Evolutionary conservation across 2,113 vertebrate species (phyloP).

Genomic region (Puntigrus tetrazona): DNA sequence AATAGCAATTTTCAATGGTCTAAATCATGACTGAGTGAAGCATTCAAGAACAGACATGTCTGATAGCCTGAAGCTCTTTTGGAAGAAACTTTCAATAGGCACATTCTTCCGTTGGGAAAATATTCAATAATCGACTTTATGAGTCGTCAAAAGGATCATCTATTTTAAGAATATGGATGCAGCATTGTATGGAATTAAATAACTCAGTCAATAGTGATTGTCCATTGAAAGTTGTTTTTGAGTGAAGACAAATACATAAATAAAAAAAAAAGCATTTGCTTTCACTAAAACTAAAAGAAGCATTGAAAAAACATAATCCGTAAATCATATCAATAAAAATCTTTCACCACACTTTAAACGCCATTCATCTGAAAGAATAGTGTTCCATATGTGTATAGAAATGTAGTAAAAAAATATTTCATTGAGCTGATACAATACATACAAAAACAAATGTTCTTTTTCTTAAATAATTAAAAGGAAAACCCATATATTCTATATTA

Average conservation of each 20-base stretch:
- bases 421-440: no score
- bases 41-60: conserved; percentile 17
- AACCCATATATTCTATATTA: background rate
- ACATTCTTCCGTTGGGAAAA: background rate
- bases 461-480: background rate
- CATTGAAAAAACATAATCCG: background rate
- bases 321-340: background rate
- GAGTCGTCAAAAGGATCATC: background rate
- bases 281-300: background rate
- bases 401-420: no score
- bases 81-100: background rate
- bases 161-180: background rate
- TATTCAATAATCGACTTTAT: background rate
- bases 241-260: background rate
- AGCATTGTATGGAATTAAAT: background rate
- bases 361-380: background rate
- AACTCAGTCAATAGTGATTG: background rate
- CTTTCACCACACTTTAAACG: background rate
- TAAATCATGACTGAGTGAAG: background rate
- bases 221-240: background rate
- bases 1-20: background rate
- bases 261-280: background rate
- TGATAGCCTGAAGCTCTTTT: background rate
- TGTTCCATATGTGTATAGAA: background rate
- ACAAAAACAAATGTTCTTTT: background rate